A percentile compares a stretch with the other conserved stretches of the same genome.
Conservation (phyloP, 1,140 invertebrate species). For the Caerostris extrusa region DNA sequence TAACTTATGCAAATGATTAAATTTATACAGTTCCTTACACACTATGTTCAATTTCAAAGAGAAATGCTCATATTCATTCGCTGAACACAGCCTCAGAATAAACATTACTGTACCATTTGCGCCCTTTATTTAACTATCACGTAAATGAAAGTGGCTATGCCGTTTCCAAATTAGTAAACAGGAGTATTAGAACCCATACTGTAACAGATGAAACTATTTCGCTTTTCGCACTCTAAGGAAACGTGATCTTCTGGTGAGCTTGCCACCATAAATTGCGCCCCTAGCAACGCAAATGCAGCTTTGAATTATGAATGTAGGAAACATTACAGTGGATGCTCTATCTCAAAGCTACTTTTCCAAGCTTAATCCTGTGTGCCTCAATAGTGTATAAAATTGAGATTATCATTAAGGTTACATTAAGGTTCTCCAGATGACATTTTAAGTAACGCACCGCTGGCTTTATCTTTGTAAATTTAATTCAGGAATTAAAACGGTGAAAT, state of each 20-base stretch:
- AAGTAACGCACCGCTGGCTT: background rate
- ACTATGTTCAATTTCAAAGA: background rate
- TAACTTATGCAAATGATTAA: too few relatives aligned
- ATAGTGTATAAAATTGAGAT: background rate
- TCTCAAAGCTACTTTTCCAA: constrained; percentile 3
- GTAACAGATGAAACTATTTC: background rate
- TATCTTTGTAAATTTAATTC: background rate
- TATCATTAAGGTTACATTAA: background rate
- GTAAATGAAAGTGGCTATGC: background rate
- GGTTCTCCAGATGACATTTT: background rate
- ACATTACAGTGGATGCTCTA: background rate
- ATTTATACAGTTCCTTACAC: background rate
- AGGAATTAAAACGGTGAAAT: background rate
- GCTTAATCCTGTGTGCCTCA: background rate
- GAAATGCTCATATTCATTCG: background rate
- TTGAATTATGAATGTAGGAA: constrained; percentile 8
- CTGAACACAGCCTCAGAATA: background rate
- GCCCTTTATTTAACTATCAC: background rate
- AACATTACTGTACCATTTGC: background rate
- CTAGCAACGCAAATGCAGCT: background rate
- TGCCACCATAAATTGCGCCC: background rate
- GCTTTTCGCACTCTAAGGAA: background rate
- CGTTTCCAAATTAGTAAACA: background rate
- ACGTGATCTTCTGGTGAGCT: background rate
- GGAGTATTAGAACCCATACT: background rate